Evolutionary conservation across 2,888 invertebrate species (phyloP).

Genomic region (Apocheima hispidaria): DNA sequence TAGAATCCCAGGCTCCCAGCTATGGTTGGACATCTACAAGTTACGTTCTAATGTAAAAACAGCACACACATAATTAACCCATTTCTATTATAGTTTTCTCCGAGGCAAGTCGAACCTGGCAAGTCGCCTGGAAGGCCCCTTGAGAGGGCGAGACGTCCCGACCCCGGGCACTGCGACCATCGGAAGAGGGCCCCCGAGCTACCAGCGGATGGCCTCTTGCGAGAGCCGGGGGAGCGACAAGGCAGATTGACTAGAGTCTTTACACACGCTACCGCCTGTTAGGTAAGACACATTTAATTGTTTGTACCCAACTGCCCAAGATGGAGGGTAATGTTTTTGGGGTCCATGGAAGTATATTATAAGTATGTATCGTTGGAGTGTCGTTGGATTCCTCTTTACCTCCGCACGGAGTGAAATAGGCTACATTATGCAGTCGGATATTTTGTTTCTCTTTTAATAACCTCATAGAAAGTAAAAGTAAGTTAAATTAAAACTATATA

Average conservation of each 20-base stretch:
- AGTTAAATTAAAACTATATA: too few relatives aligned
- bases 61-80: not conserved
- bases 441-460: too few relatives aligned
- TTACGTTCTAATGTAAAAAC: not conserved
- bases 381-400: too few relatives aligned
- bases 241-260: conserved; percentile 94
- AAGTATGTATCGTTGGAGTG: too few relatives aligned
- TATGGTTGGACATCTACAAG: not conserved
- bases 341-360: not conserved
- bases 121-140: conserved; percentile 77
- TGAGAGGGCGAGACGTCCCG: conserved; percentile 85
- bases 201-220: conserved; percentile 95
- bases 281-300: conserved; percentile 60
- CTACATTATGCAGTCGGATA: too few relatives aligned
- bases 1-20: too few relatives aligned
- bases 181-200: conserved; percentile 89
- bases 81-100: conserved; percentile 91
- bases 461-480: too few relatives aligned
- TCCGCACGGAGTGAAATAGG: too few relatives aligned
- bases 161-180: conserved; percentile 90
- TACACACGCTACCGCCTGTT: conserved; percentile 84
- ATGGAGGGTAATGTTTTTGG: too few relatives aligned
- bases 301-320: too few relatives aligned
- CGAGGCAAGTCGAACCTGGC: conserved; percentile 92
- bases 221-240: conserved; percentile 92